A percentile compares a stretch with the other conserved stretches of the same genome.
phyloP scores from a whole-genome alignment of 2,113 vertebrate species.

The Atractosteus spatula region DNA sequence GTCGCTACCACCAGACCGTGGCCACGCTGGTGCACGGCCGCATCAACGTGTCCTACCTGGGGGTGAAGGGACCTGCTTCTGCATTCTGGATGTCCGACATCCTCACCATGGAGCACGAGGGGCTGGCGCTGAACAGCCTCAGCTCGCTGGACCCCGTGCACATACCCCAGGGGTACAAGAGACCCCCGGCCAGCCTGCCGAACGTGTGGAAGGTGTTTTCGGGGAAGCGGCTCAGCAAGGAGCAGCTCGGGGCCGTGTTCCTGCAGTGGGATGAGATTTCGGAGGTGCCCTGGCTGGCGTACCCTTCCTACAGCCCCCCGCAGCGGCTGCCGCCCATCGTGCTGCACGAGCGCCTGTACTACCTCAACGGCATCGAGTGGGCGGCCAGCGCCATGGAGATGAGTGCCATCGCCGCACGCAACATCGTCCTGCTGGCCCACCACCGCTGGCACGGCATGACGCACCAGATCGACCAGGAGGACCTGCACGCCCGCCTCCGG shows the following conservation, averaged over 20 bases:
- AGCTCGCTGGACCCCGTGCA: constrained; percentile 59
- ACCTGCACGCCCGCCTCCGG: constrained; percentile 77
- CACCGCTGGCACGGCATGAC: constrained; percentile 77
- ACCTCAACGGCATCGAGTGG: constrained; percentile 80
- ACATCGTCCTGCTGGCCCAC: constrained; percentile 79
- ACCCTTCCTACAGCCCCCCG: constrained; percentile 70
- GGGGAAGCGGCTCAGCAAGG: constrained; percentile 55
- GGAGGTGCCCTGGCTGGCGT: constrained; percentile 78
- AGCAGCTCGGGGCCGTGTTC: constrained; percentile 74
- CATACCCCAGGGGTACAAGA: constrained; percentile 29
- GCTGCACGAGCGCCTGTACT: constrained; percentile 81
- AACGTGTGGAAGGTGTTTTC: constrained; percentile 88
- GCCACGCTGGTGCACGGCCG: constrained; percentile 76
- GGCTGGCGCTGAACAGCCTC: constrained; percentile 68
- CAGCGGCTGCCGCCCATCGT: constrained; percentile 74
- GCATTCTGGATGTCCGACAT: constrained; percentile 59
- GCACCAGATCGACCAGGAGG: constrained; percentile 77
- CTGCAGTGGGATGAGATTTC: constrained; percentile 68
- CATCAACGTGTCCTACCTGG: constrained; percentile 80
- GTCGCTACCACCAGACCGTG: constrained; percentile 71
- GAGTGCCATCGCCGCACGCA: constrained; percentile 81
- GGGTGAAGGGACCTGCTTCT: constrained; percentile 40
- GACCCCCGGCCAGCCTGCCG: constrained; percentile 21
- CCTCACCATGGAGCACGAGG: constrained; percentile 71
- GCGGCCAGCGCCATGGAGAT: constrained; percentile 89